These are phyloP conservation scores for Zaprionus gabonicus DNA, from an alignment of 1,140 invertebrate genomes.

Conservation along the genomic window DNA sequence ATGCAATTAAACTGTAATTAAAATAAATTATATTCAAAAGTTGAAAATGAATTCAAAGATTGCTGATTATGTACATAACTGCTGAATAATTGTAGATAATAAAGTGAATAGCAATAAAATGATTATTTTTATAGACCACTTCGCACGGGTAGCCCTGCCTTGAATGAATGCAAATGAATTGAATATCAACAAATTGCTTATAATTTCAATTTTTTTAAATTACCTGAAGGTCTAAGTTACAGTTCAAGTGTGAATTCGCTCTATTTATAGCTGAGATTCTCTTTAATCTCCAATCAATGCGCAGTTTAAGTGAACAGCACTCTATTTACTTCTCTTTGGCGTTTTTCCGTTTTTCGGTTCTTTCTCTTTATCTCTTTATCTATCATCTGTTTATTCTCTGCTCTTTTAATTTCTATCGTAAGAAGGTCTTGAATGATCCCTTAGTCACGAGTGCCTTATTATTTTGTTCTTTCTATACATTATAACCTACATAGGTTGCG, in stretches of 20 bases:
- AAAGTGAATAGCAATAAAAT: background rate
- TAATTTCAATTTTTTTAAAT: background rate
- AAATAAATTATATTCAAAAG: background rate
- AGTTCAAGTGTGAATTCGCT: background rate
- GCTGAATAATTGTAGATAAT: background rate
- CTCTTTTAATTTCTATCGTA: background rate
- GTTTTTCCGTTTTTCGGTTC: background rate
- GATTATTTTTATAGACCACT: background rate
- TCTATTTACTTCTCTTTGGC: background rate
- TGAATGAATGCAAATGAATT: slow-evolving; percentile 1
- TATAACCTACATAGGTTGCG: background rate
- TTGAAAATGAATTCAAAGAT: background rate
- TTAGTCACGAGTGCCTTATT: background rate
- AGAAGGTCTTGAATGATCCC: background rate
- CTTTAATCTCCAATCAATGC: background rate
- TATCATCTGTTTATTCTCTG: background rate
- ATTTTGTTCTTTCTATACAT: background rate
- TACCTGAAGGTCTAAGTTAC: background rate
- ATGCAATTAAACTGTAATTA: background rate
- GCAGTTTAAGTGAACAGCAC: background rate
- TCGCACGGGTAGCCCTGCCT: background rate
- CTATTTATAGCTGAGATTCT: background rate
- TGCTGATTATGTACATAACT: background rate
- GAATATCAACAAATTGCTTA: background rate
- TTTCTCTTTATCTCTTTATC: background rate